Evolutionary conservation across 2,888 invertebrate species (phyloP), one percentile per base, ranked within the genome.

Genomic region (Hedya salicella): DNA sequence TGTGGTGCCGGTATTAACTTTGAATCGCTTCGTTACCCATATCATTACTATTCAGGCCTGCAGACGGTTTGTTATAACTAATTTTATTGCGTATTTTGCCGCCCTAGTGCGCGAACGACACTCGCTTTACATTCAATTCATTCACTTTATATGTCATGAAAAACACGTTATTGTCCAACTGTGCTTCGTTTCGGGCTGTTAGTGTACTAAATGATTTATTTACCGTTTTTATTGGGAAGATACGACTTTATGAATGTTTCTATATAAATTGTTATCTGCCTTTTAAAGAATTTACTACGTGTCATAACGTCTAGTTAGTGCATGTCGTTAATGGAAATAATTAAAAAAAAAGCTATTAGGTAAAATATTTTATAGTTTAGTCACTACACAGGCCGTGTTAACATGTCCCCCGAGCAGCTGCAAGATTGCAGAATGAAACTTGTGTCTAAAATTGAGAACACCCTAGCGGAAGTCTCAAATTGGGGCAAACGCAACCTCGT

Each of bases 61-160:
- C 25, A 30, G 46, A 70, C 72, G 72, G 62, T 69, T 71, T 69
- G 69, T 71, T 56, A 62, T 50, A 54, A 44, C 57, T 69, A 56
- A 69, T 72, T 74, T 70, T 76, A 75, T 73, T 72, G 73, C 66
- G 54, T 62, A 42, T 73, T 73, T n/a, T 60, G 62, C 59, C 53
- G 64, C 70, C 67, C 72, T 73, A 78, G 76, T 74, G 67, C 74
- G 68, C 69, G 52, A 62, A 57, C 16, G 71, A 68, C 70, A 69
- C 61, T 68, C 67, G 69, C 71, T 72, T 63, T 63, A 69, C 73
- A 73, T 79, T 73, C 71, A 73, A 75, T 75, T 71, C 67, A 70
- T 71, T 68, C 39, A 64, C 30, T 60, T 65, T 65, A 60, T 53
- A 52, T 14, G 59, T 60, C 60, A 14, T 59, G 48, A 36, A 48